A percentile compares a stretch with the other conserved stretches of the same genome.
These are phyloP conservation scores for Bombylius major DNA, from an alignment of 2,888 invertebrate species.

Conservation along the genomic window DNA sequence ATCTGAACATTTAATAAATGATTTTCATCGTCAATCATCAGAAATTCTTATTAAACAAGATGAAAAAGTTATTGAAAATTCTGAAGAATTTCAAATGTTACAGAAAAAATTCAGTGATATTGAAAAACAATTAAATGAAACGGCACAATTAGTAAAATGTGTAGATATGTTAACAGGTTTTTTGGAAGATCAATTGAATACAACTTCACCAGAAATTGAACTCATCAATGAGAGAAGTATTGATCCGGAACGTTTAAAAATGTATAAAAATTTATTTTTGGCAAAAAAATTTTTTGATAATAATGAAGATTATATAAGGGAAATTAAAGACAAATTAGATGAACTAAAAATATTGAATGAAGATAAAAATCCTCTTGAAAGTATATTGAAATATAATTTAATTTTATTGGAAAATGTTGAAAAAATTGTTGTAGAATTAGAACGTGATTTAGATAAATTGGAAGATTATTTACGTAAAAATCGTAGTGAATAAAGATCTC, in stretches of 20 bases:
- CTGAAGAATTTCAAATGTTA: background rate
- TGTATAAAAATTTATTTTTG: background rate
- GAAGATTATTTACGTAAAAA: too few species aligned
- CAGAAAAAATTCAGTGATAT: background rate
- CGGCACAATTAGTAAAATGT: background rate
- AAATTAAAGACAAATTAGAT: background rate
- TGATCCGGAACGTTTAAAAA: background rate
- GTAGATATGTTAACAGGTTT: background rate
- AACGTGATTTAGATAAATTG: too few species aligned
- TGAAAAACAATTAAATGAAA: background rate
- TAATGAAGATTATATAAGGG: background rate
- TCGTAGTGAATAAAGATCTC: too few species aligned
- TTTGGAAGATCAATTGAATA: background rate
- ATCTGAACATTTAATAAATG: background rate
- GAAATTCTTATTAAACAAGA: background rate
- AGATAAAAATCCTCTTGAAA: background rate
- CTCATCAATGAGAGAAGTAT: too few species aligned
- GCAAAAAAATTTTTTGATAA: too few species aligned
- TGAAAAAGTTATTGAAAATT: too few species aligned
- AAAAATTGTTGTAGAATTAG: background rate
- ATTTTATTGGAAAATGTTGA: background rate
- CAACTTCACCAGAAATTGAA: too few species aligned
- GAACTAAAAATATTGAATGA: background rate
- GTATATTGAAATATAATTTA: background rate
- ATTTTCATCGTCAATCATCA: background rate